A percentile compares a stretch with the other conserved stretches of the same genome.
These are phyloP conservation scores for Ormyrus thymus DNA, from an alignment of 2,888 invertebrate species.

Conservation along the genomic window DNA sequence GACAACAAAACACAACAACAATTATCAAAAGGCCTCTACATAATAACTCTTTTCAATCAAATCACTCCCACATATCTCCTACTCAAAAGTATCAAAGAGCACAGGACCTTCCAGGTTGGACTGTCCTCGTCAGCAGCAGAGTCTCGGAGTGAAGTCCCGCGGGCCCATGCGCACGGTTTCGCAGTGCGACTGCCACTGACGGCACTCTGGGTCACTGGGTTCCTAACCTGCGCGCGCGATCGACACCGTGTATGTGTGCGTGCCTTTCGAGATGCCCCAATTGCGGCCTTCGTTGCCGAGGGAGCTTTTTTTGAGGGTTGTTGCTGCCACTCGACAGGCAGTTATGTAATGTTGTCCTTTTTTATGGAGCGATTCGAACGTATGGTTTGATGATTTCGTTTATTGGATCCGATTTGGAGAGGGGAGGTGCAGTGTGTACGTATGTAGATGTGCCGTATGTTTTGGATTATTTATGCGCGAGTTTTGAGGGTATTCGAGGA, in stretches of 20 bases:
- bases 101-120: neutral
- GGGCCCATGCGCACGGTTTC: conserved; percentile 33
- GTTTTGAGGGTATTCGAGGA: too few relatives aligned
- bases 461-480: neutral
- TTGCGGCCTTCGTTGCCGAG: neutral
- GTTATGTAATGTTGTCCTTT: too few relatives aligned
- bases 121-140: neutral
- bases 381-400: too few relatives aligned
- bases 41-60: too few relatives aligned
- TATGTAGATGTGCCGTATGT: neutral
- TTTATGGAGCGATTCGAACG: too few relatives aligned
- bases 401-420: too few relatives aligned
- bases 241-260: neutral
- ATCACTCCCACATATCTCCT: too few relatives aligned
- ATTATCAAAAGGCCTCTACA: too few relatives aligned
- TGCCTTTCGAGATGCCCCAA: conserved; percentile 42
- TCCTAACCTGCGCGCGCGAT: neutral
- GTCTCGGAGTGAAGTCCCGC: neutral
- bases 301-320: too few relatives aligned
- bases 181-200: conserved; percentile 44
- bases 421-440: neutral
- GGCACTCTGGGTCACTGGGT: neutral
- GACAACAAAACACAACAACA: too few relatives aligned
- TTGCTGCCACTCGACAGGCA: too few relatives aligned
- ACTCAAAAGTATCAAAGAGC: too few relatives aligned